Percentiles rank a stretch among this genome's conserved stretches.
Evolutionary conservation across 2,888 invertebrate species (phyloP).

Genomic region (Anaspis maculata): DNA sequence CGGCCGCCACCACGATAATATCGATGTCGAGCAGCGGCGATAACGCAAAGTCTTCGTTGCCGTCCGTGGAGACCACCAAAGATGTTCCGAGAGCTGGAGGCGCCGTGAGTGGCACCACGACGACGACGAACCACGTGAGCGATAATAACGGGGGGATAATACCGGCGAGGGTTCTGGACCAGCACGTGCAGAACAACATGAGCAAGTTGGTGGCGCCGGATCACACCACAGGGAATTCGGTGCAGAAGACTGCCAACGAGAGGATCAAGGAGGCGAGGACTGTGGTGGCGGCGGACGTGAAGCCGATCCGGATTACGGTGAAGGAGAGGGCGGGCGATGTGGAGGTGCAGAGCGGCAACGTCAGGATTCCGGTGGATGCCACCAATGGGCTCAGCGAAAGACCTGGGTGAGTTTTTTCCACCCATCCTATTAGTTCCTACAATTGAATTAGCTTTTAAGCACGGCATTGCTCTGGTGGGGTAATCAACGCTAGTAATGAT

Average conservation of each 20-base stretch:
- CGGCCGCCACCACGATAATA: constrained; percentile 23
- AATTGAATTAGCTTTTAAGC: no score
- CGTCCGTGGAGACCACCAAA: constrained; percentile 14
- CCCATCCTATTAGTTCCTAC: no score
- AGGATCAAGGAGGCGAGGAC: constrained; percentile 33
- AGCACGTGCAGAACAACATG: constrained; percentile 31
- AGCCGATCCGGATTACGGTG: constrained; percentile 39
- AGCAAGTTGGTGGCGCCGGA: constrained; percentile 22
- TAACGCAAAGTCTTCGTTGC: constrained; percentile 22
- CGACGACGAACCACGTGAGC: constrained; percentile 1
- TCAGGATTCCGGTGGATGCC: constrained; percentile 31
- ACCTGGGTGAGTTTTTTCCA: constrained; percentile 37
- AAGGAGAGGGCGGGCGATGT: constrained; percentile 37
- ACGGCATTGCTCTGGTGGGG: no score
- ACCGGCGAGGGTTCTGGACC: constrained; percentile 24
- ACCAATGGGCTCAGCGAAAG: constrained; percentile 34
- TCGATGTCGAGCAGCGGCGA: constrained; percentile 22
- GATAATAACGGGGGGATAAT: constrained; percentile 21
- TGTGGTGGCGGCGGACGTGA: constrained; percentile 37
- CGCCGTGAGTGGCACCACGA: neutral
- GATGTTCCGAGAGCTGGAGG: neutral
- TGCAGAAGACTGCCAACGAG: constrained; percentile 29
- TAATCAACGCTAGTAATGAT: no score
- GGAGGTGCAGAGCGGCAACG: constrained; percentile 42
- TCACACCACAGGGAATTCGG: constrained; percentile 18